A percentile compares a stretch with the other conserved stretches of the same genome.
Evolutionary conservation across 2,113 vertebrate species (phyloP).

Genomic region (Ameiurus melas): DNA sequence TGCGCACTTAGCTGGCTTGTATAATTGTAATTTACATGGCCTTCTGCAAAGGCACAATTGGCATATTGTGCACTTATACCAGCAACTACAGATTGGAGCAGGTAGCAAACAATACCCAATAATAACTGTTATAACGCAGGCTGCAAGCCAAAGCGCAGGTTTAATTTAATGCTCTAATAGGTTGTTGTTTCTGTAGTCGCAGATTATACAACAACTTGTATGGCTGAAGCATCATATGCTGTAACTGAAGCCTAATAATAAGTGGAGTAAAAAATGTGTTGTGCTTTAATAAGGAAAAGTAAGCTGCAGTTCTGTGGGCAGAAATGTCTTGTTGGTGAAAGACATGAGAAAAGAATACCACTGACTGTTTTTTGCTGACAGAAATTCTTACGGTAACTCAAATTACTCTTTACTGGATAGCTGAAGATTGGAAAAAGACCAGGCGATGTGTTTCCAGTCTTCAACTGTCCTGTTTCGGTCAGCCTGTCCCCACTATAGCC

Average conservation of each 20-base stretch:
- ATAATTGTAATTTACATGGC: background rate
- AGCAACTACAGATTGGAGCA: background rate
- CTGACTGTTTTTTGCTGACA: background rate
- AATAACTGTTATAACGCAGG: background rate
- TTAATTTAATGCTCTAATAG: slow-evolving; percentile 10
- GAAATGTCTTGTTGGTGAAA: background rate
- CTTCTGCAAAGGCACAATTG: background rate
- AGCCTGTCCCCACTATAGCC: background rate
- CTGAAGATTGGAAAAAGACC: background rate
- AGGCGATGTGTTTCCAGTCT: background rate
- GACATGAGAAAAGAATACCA: background rate
- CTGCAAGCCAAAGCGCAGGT: background rate
- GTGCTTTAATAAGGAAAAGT: background rate
- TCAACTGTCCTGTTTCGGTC: background rate
- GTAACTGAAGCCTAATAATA: background rate
- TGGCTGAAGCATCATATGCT: background rate
- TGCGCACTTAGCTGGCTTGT: background rate
- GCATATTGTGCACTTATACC: background rate
- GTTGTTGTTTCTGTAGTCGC: slow-evolving; percentile 8
- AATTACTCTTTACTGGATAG: background rate
- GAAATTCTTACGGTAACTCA: background rate
- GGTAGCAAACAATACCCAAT: background rate
- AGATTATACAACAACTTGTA: background rate
- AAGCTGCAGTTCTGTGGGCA: too few relatives aligned
- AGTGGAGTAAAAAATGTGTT: background rate